Percentiles rank a stretch among this genome's conserved stretches.
Evolutionary conservation across 1,140 invertebrate genomes (phyloP).

Genomic region (Diachasma alloeum): DNA sequence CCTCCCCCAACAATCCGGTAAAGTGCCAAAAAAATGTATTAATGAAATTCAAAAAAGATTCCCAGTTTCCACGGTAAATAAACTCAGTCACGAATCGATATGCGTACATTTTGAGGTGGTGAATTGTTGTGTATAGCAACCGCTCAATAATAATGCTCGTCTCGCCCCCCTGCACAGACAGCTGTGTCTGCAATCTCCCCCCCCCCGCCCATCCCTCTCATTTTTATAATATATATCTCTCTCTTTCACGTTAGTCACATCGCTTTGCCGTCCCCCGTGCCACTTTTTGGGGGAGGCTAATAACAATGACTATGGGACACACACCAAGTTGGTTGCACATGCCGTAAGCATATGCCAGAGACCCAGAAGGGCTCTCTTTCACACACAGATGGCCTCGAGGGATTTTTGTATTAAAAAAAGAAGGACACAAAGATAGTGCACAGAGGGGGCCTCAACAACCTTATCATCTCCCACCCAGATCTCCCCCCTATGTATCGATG

Average conservation of each 20-base stretch:
- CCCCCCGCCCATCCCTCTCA: not conserved
- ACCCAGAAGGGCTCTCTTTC: constrained; percentile 13
- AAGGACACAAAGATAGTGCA: not conserved
- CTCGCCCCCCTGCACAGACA: constrained; percentile 36
- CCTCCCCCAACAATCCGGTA: not conserved
- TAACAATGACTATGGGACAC: constrained; percentile 48
- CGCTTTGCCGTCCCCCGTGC: constrained; percentile 4
- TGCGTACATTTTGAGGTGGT: constrained; percentile 4
- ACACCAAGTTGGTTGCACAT: constrained; percentile 40
- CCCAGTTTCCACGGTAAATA: not conserved
- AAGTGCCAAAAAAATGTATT: not conserved
- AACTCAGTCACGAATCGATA: constrained; percentile 17
- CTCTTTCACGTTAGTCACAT: constrained; percentile 7
- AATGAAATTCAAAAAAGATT: not conserved
- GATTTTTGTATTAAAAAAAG: not conserved
- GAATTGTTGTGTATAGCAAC: constrained; percentile 11
- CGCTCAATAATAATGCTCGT: constrained; percentile 21
- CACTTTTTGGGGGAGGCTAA: constrained; percentile 46
- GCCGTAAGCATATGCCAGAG: constrained; percentile 46
- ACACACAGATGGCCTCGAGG: constrained; percentile 45
- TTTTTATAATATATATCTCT: constrained; percentile 17
- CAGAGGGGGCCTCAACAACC: not conserved
- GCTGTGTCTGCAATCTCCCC: constrained; percentile 30
- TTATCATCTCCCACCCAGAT: constrained; percentile 9
- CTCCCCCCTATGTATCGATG: not conserved